A percentile compares a stretch with the other conserved stretches of the same genome.
Conservation (phyloP, 2,888 invertebrate genomes). For the Stenurella melanura region DNA sequence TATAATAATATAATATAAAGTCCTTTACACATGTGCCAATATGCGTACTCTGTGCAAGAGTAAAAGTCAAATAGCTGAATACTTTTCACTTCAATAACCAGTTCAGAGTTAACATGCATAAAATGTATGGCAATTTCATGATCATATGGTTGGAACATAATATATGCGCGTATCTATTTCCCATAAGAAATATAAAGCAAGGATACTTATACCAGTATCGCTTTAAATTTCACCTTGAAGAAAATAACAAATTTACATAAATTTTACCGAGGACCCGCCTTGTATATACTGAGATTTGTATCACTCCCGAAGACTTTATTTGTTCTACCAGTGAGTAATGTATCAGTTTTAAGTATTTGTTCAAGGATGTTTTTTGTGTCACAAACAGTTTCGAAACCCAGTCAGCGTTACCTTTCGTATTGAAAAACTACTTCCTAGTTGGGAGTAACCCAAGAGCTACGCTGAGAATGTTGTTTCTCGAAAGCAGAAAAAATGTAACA, state of each 20-base stretch:
- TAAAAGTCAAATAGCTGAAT: not conserved
- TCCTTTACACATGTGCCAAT: too few species aligned
- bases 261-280: constrained; percentile 33
- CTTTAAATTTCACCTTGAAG: constrained; percentile 12
- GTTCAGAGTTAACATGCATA: constrained; percentile 2
- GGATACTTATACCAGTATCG: not conserved
- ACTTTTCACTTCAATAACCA: not conserved
- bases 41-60: too few species aligned
- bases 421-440: constrained; percentile 36
- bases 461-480: not conserved
- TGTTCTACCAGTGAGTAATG: constrained; percentile 1
- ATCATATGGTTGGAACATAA: not conserved
- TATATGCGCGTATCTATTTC: not conserved
- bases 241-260: constrained; percentile 34
- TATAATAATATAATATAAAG: too few species aligned
- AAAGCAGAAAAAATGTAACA: not conserved
- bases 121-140: not conserved
- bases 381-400: not conserved
- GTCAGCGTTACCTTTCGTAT: not conserved
- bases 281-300: constrained; percentile 17
- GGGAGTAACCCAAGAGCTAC: not conserved
- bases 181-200: not conserved
- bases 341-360: not conserved
- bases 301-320: constrained; percentile 27
- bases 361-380: constrained; percentile 24